A percentile compares a stretch with the other conserved stretches of the same genome.
phyloP scores from a whole-genome alignment of 2,797 vertebrate genomes.

The Pachyuromys duprasi region DNA sequence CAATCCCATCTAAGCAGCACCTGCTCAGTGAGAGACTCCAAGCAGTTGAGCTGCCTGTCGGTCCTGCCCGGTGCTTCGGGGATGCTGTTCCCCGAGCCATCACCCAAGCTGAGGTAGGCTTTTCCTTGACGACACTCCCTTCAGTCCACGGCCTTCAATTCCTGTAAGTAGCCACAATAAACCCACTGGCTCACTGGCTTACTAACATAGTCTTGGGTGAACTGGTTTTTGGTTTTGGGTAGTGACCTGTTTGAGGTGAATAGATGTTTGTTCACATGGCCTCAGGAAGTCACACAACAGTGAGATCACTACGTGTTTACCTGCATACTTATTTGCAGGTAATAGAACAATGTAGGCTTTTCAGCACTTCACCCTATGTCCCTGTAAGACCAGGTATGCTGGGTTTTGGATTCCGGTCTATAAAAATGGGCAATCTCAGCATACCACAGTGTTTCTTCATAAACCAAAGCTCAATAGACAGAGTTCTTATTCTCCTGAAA shows the following conservation, averaged over 20 bases:
- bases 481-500: conserved; percentile 64
- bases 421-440: conserved; percentile 55
- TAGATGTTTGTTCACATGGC: neutral
- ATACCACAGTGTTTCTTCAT: conserved; percentile 56
- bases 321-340: neutral
- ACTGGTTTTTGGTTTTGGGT: neutral
- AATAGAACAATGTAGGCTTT: conserved; percentile 13
- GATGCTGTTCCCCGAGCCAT: neutral
- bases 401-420: conserved; percentile 45
- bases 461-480: conserved; percentile 46
- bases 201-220: neutral
- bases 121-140: neutral
- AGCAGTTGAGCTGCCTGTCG: neutral
- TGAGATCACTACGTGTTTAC: neutral
- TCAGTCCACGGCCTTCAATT: neutral
- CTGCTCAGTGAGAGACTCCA: neutral
- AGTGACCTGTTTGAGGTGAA: neutral
- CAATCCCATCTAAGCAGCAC: neutral
- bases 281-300: neutral
- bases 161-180: neutral
- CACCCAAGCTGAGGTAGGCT: neutral
- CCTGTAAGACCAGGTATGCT: neutral
- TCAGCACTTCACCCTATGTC: neutral
- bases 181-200: neutral
- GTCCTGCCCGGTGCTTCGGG: neutral